Conservation (phyloP, 2,113 vertebrate genomes). For the Phasianus colchicus region DNA sequence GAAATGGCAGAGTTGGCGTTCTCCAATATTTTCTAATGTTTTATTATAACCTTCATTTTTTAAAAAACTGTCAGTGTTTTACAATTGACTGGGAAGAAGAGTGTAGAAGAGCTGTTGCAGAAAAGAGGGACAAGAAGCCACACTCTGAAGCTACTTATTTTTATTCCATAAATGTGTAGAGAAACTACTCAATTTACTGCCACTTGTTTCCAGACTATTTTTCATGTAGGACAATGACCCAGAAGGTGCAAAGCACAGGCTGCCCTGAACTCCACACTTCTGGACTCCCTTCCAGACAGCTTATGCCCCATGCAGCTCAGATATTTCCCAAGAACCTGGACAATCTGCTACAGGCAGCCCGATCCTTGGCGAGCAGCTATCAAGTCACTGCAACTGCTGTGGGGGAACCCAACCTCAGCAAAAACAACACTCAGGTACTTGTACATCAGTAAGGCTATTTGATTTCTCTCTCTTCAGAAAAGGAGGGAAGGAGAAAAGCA, state of each 20-base stretch:
- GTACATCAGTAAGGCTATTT: not conserved
- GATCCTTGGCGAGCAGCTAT: not conserved
- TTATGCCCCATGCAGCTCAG: not conserved
- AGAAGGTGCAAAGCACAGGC: not conserved
- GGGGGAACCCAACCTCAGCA: not conserved
- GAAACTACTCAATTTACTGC: not conserved
- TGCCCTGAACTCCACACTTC: not conserved
- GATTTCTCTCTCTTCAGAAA: not conserved
- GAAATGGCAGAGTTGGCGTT: not conserved
- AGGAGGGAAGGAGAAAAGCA: not conserved
- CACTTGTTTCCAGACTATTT: not conserved
- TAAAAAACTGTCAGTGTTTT: not conserved
- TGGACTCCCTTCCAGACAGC: not conserved
- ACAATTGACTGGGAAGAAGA: not conserved
- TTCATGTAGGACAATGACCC: not conserved
- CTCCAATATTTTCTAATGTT: not conserved
- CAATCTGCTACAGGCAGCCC: not conserved
- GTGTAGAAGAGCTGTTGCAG: not conserved
- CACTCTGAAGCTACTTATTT: not conserved
- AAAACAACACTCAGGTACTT: not conserved
- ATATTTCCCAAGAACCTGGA: not conserved
- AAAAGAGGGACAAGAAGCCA: not conserved
- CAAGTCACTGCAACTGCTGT: not conserved
- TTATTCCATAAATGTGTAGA: not conserved
- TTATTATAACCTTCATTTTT: not conserved